Percentiles rank a stretch among this genome's conserved stretches.
Conservation (phyloP, 2,797 vertebrate species). For the Enteromius treurensis region DNA sequence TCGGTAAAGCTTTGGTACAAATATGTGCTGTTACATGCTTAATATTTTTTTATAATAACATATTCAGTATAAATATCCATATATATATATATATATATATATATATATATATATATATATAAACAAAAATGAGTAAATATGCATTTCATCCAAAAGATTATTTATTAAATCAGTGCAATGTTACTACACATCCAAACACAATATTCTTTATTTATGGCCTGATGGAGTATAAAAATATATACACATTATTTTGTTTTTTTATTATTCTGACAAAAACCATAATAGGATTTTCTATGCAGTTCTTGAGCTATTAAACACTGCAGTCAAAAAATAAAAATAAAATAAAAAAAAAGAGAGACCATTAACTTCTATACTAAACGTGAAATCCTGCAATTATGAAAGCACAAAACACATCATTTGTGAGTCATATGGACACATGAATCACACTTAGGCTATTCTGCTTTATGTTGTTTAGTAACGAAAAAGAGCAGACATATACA, state of each 20-base stretch:
- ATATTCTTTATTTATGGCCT: background rate
- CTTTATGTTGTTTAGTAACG: background rate
- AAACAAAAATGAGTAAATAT: background rate
- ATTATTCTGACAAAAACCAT: constrained; percentile 1
- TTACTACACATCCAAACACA: constrained; percentile 25
- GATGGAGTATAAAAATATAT: background rate
- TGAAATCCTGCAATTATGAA: background rate
- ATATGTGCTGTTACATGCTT: background rate
- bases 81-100: background rate
- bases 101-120: background rate
- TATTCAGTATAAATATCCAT: background rate
- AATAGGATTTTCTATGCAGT: background rate
- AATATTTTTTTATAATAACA: background rate
- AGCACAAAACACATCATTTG: background rate
- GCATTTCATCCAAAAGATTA: background rate
- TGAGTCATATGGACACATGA: background rate
- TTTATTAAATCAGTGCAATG: constrained; percentile 32
- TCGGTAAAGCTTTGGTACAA: background rate
- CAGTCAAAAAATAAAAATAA: constrained; percentile 8
- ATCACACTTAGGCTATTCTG: background rate
- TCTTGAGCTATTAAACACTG: constrained; percentile 12
- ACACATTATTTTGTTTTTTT: background rate
- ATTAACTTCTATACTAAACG: background rate
- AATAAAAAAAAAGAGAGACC: background rate
- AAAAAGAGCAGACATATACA: background rate